Percentiles rank a stretch among this genome's conserved stretches.
Evolutionary conservation across 2,797 vertebrate genomes (phyloP).

Genomic region (Ctenochaetus hawaiiensis): DNA sequence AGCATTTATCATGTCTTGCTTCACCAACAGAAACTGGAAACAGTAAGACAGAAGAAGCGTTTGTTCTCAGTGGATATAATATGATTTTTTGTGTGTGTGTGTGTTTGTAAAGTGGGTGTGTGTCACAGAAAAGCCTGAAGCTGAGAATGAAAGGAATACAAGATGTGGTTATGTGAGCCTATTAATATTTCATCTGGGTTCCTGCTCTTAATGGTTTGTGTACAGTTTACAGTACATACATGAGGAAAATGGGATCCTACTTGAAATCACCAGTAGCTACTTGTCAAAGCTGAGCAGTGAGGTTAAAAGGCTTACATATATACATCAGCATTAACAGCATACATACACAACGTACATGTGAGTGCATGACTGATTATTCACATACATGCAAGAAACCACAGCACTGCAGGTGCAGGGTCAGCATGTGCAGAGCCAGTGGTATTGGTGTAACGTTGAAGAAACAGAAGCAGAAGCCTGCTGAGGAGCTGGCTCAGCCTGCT

Average conservation of each 20-base stretch:
- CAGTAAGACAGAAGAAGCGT: background rate
- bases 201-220: background rate
- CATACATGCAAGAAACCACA: conserved; percentile 4
- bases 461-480: conserved; percentile 7
- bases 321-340: background rate
- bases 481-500: conserved; percentile 28
- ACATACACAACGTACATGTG: background rate
- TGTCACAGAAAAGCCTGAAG: background rate
- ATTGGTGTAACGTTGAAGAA: conserved; percentile 18
- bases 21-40: conserved; percentile 29
- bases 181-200: conserved; percentile 36
- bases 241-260: conserved; percentile 6
- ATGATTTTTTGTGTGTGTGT: conserved; percentile 14
- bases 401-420: conserved; percentile 3
- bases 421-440: conserved; percentile 1
- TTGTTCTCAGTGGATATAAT: conserved; percentile 47
- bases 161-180: conserved; percentile 4
- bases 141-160: conserved; percentile 24
- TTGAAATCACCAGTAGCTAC: background rate
- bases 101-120: background rate
- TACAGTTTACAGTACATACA: background rate
- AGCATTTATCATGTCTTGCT: conserved; percentile 17
- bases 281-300: conserved; percentile 1
- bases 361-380: conserved; percentile 2
- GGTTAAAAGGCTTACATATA: background rate